Base-by-base conservation (phyloP, 2,888 invertebrate genomes). In the Rhodophaea formosa region DNA sequence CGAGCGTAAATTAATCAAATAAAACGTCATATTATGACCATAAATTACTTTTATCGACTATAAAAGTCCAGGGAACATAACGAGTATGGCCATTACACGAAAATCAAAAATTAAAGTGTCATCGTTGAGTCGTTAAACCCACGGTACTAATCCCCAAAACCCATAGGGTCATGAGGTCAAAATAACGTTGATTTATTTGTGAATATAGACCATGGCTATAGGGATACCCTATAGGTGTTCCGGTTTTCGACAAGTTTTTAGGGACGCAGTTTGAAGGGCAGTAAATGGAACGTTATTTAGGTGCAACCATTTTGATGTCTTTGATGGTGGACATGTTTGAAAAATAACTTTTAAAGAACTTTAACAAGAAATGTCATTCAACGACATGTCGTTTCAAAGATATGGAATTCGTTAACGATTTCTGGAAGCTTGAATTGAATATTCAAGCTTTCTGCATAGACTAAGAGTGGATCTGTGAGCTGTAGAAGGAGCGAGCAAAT, bases 101-200 rank as follows among this genome's bases (percentile, higher is more conserved):
- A 60, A 60, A 60, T 54, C 17, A 12, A 51, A 60, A 59, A 67
- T 61, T 62, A 53, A 63, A 64, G 46, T 60, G 62, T 69, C 66
- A 66, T 65, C 59, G 52, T 44, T 56, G 30, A 45, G 58, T 68
- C 67, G 68, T 68, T 68, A 68, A 61, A 56, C 52, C 61, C 62
- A 58, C 59, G 62, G 47, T 63, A 59, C 63, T 63, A 61, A 60
- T 59, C 61, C 68, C 62, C 58, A 55, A 58, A 58, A 58, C 42
- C 67, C 55, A 59, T 51, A 52, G 60, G 70, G 68, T 67, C 66
- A 68, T 39, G n/a, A 62, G 74, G 72, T 71, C 69, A 72, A 71
- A 63, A 62, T 53, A 67, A 64, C 61, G 63, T 68, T 72, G 74
- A 70, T 72, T 72, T 70, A 70, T 71, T 55, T 59, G 59, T 60